Conservation (phyloP, 2,113 vertebrate species). For the Ovis aries region ARS-UI_Ramb_v3.0 NC_056063.1:70357001-70357500, state of each 20-base stretch:
- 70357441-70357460: not conserved
- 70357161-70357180: not conserved
- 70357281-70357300: not conserved
- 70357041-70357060: not conserved
- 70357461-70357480: not conserved
- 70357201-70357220: not conserved
- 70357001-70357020: not conserved
- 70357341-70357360: not conserved
- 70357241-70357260: not conserved
- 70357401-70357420: not conserved
- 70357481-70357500: not conserved
- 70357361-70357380: not conserved
- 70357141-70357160: not conserved
- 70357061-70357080: not conserved
- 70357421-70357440: not conserved
- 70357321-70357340: not conserved
- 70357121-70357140: not conserved
- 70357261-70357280: not conserved
- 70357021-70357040: not conserved
- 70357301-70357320: not conserved
- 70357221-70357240: not conserved
- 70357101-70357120: not conserved
- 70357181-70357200: not conserved
- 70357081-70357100: not conserved
- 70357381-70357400: too few relatives aligned